Percentiles rank a stretch among this genome's conserved stretches.
Conservation (phyloP, 2,797 vertebrate species). For the Xenops minutus region DNA sequence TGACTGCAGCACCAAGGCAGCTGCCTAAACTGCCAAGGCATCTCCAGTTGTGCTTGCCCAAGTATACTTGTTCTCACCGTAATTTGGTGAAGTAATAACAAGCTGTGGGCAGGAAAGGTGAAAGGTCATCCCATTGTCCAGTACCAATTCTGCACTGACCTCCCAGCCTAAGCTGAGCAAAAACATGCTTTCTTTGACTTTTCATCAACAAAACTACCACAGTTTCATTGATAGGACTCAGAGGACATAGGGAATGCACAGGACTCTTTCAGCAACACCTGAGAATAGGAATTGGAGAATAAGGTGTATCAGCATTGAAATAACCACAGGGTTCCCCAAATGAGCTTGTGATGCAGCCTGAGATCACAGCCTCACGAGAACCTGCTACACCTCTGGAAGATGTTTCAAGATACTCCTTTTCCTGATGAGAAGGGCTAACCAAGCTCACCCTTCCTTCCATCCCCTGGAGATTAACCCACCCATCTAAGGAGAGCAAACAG, state of each 20-base stretch:
- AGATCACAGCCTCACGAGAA: neutral
- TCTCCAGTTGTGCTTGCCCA: neutral
- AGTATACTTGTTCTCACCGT: neutral
- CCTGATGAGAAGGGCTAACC: neutral
- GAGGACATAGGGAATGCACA: neutral
- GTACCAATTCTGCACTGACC: accelerated
- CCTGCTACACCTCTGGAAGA: neutral
- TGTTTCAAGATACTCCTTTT: neutral
- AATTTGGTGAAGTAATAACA: neutral
- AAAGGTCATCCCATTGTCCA: neutral
- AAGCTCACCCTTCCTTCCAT: neutral
- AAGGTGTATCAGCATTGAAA: neutral
- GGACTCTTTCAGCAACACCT: neutral
- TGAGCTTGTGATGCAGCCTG: neutral
- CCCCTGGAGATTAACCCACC: neutral
- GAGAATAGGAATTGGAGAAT: neutral
- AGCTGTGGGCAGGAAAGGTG: neutral
- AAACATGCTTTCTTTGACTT: neutral
- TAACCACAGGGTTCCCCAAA: accelerated
- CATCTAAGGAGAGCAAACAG: neutral
- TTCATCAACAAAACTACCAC: neutral
- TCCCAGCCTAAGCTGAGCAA: neutral
- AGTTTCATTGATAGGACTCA: neutral
- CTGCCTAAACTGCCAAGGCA: neutral
- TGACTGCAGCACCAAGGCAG: neutral